These are phyloP conservation scores for Tribolium freemani DNA, from an alignment of 2,888 invertebrate species.

Conservation along the genomic window DNA sequence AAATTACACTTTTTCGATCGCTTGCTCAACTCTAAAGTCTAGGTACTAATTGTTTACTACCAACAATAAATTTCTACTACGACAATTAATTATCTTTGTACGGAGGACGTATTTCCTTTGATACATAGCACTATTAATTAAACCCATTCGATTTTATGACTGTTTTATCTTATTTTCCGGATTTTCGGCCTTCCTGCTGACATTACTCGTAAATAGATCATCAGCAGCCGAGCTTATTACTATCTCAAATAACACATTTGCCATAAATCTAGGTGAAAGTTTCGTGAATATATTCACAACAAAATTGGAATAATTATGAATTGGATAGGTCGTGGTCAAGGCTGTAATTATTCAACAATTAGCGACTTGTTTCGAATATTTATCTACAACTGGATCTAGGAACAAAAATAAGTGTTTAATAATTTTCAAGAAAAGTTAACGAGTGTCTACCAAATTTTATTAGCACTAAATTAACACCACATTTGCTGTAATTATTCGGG, in stretches of 20 bases:
- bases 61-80: not conserved
- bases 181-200: not conserved
- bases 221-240: not conserved
- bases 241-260: not conserved
- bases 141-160: not conserved
- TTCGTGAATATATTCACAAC: not conserved
- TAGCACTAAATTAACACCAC: too few relatives aligned
- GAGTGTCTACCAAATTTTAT: too few relatives aligned
- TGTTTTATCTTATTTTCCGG: not conserved
- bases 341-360: not conserved
- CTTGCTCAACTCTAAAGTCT: not conserved
- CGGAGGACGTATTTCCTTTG: not conserved
- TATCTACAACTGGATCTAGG: not conserved
- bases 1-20: not conserved
- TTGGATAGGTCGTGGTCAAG: conserved; percentile 25
- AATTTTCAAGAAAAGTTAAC: too few relatives aligned
- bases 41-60: not conserved
- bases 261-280: not conserved
- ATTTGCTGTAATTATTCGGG: too few relatives aligned
- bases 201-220: not conserved
- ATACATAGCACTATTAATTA: not conserved
- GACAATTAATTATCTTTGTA: not conserved
- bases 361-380: not conserved
- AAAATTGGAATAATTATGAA: not conserved
- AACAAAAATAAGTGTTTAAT: too few relatives aligned